phyloP scores from a whole-genome alignment of 1,140 invertebrate species.

The Mactra quadrangularis region DNA sequence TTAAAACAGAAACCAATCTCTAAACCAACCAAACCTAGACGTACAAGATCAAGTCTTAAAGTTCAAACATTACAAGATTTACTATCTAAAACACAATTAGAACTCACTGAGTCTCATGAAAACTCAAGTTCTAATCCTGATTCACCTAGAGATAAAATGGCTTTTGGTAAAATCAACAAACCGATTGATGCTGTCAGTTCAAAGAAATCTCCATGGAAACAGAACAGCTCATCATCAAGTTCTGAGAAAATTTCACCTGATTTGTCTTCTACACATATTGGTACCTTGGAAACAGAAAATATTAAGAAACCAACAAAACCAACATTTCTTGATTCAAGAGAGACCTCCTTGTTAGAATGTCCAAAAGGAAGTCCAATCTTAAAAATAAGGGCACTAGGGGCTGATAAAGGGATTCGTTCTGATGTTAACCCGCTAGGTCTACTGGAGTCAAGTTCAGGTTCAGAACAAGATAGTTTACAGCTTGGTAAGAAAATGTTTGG shows the following conservation, averaged over 20 bases:
- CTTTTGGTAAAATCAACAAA: conserved; percentile 13
- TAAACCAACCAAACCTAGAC: conserved; percentile 19
- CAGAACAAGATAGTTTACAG: conserved; percentile 76
- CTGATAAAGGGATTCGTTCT: conserved; percentile 56
- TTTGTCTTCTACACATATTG: neutral
- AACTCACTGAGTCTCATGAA: conserved; percentile 11
- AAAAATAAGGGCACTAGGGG: conserved; percentile 21
- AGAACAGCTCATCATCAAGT: conserved; percentile 51
- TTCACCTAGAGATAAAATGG: conserved; percentile 58
- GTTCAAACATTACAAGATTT: conserved; percentile 45
- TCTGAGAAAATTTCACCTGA: conserved; percentile 45
- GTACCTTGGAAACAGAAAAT: conserved; percentile 13
- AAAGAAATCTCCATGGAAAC: conserved; percentile 38
- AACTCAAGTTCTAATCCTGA: conserved; percentile 67
- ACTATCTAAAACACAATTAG: neutral
- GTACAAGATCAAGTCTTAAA: conserved; percentile 23
- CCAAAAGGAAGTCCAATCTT: conserved; percentile 43
- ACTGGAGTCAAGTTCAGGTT: conserved; percentile 79
- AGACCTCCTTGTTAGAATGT: conserved; percentile 41
- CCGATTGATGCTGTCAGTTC: neutral
- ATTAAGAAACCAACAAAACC: conserved; percentile 66
- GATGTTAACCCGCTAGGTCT: conserved; percentile 25
- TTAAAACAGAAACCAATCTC: neutral
- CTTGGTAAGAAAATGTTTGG: conserved; percentile 61
- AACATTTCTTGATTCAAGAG: conserved; percentile 64